These are phyloP conservation scores for Notiomystis cincta DNA, from an alignment of 2,113 vertebrate species.

Conservation along the genomic window DNA sequence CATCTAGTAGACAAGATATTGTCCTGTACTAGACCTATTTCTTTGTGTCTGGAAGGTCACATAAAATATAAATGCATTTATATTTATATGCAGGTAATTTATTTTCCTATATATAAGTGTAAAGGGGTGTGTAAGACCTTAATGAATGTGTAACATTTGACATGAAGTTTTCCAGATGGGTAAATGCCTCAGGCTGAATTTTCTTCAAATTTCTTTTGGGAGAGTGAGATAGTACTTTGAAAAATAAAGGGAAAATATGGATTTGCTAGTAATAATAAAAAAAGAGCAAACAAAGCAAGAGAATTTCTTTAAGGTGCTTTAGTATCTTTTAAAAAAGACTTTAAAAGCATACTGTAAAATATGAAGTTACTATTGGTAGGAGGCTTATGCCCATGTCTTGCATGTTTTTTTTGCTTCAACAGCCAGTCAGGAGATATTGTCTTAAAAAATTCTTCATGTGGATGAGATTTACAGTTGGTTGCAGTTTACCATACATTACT, in stretches of 20 bases:
- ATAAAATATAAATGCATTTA: neutral
- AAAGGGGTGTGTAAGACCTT: neutral
- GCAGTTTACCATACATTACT: neutral
- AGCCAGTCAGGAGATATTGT: accelerated
- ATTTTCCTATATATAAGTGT: neutral
- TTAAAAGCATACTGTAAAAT: neutral
- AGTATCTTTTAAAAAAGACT: neutral
- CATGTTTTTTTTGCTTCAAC: neutral
- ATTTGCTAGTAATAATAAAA: neutral
- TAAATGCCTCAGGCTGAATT: neutral
- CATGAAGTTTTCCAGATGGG: neutral
- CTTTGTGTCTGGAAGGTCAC: neutral
- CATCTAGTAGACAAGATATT: neutral
- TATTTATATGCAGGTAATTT: neutral
- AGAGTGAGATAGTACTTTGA: neutral
- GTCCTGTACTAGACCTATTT: neutral
- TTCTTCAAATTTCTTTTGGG: neutral
- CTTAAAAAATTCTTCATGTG: neutral
- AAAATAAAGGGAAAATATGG: neutral
- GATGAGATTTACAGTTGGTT: neutral
- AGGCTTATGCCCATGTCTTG: neutral
- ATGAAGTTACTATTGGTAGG: neutral
- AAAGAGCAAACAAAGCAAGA: neutral
- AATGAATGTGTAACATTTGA: neutral
- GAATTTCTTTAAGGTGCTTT: neutral